phyloP scores from a whole-genome alignment of 2,113 vertebrate genomes.

The Rhea pennata region DNA sequence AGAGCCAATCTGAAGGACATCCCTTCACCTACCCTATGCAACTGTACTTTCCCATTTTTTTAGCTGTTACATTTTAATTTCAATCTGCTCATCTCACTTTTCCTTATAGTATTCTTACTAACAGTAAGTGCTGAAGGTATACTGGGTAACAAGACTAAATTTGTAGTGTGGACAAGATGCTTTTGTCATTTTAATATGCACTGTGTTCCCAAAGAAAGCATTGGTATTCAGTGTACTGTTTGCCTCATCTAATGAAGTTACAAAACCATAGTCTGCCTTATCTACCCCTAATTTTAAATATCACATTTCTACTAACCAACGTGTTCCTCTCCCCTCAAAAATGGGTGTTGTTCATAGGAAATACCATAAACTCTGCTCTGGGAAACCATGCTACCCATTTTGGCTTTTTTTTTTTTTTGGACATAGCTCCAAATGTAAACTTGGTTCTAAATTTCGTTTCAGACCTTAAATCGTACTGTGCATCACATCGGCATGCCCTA shows the following conservation, averaged over 20 bases:
- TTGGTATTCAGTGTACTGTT: background rate
- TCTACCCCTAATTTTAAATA: constrained; percentile 8
- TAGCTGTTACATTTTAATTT: background rate
- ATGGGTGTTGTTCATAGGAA: background rate
- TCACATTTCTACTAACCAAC: background rate
- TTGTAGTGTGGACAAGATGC: background rate
- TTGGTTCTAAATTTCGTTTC: background rate
- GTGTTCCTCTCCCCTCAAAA: background rate
- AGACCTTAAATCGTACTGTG: background rate
- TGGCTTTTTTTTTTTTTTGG: constrained; percentile 1
- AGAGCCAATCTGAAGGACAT: background rate
- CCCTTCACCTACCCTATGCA: background rate
- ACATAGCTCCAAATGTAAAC: background rate
- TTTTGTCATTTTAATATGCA: constrained; percentile 3
- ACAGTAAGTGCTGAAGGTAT: background rate
- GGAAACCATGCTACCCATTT: background rate
- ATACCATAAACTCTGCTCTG: background rate
- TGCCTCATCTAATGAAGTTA: constrained; percentile 7
- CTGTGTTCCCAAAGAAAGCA: background rate
- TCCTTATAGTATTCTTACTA: background rate
- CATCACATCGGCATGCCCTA: background rate
- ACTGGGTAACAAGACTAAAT: background rate
- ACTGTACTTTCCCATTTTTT: background rate
- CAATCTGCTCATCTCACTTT: background rate
- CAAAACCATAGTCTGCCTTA: background rate